Evolutionary conservation across 1,140 invertebrate species (phyloP).

Genomic region (Phymorhynchus buccinoides): DNA sequence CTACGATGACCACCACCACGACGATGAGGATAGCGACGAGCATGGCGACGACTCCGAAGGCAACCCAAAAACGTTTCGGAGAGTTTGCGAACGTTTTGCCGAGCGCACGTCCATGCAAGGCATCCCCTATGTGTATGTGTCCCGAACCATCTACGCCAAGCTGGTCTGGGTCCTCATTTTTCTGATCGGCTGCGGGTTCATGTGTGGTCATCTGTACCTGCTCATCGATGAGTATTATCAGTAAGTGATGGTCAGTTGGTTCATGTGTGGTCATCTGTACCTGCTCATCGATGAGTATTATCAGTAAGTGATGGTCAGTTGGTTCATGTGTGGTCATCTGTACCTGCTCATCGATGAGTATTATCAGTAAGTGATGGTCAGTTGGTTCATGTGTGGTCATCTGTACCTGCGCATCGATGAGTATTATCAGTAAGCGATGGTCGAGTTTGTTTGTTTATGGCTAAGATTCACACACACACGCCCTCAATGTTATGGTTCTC

Average conservation of each 20-base stretch:
- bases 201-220: conserved; percentile 45
- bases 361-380: conserved; percentile 28
- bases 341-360: conserved; percentile 36
- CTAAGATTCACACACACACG: too few species aligned
- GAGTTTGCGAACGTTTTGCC: conserved; percentile 42
- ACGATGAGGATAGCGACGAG: background rate
- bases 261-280: background rate
- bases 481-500: too few species aligned
- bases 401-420: conserved; percentile 38
- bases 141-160: conserved; percentile 38
- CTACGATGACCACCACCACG: background rate
- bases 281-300: conserved; percentile 35
- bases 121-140: conserved; percentile 42
- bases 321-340: conserved; percentile 1
- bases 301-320: conserved; percentile 34
- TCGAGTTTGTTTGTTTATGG: conserved; percentile 3
- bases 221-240: conserved; percentile 37
- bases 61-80: conserved; percentile 39
- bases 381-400: conserved; percentile 42
- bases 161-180: conserved; percentile 41
- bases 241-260: conserved; percentile 33
- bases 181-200: conserved; percentile 19
- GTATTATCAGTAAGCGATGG: conserved; percentile 39
- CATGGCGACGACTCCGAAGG: conserved; percentile 15
- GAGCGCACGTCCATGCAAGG: conserved; percentile 54